These are phyloP conservation scores for Coelogynopora nodosa DNA, from an alignment of 2,888 invertebrate genomes.

Conservation along the genomic window DNA sequence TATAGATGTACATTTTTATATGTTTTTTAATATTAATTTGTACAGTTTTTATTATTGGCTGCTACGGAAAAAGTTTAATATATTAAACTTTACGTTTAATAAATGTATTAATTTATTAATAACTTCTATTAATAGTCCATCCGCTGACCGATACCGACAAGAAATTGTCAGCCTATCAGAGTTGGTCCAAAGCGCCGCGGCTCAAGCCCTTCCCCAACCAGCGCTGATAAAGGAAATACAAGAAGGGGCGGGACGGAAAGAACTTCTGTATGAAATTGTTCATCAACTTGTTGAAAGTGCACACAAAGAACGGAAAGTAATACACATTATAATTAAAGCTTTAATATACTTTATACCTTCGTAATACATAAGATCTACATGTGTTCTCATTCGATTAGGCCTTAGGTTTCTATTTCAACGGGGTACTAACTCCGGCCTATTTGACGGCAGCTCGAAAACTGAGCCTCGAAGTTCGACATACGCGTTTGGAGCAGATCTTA, in stretches of 20 bases:
- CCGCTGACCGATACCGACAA: background rate
- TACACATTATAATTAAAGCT: too few species aligned
- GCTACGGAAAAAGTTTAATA: too few species aligned
- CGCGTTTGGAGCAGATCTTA: background rate
- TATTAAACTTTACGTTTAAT: too few species aligned
- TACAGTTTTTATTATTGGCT: too few species aligned
- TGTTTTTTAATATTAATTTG: too few species aligned
- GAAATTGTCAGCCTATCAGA: background rate
- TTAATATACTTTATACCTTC: too few species aligned
- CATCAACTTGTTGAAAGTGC: background rate
- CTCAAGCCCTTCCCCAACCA: background rate
- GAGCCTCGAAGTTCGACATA: background rate
- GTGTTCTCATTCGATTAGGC: too few species aligned
- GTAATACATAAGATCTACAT: too few species aligned
- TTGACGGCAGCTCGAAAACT: background rate
- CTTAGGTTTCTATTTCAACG: background rate
- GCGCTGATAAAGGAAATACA: background rate
- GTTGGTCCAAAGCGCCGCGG: background rate
- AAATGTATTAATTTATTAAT: too few species aligned
- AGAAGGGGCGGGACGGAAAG: background rate
- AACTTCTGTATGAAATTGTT: background rate
- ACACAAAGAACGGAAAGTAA: background rate
- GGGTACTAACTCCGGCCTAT: background rate
- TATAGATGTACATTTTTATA: background rate
- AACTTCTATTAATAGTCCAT: background rate